phyloP scores from a whole-genome alignment of 1,140 invertebrate genomes.

The Lysiphlebus fabarum region DNA sequence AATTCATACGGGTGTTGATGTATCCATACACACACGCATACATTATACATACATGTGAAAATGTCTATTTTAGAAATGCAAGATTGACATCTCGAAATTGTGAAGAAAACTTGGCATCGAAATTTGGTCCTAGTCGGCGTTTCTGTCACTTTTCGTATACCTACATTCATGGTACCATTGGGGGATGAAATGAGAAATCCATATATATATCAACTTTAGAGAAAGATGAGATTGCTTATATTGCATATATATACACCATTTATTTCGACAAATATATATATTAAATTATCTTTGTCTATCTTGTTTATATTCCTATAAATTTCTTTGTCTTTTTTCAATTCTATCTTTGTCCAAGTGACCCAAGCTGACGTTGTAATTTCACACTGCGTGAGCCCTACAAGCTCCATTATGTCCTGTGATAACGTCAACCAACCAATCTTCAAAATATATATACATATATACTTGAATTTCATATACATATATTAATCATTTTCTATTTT shows the following conservation, averaged over 20 bases:
- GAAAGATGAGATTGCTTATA: no score
- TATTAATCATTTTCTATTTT: no score
- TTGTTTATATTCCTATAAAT: slow-evolving; percentile 9
- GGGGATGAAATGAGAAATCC: background rate
- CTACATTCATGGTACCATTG: no score
- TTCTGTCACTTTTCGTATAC: slow-evolving; percentile 12
- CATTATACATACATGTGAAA: no score
- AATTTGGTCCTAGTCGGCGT: slow-evolving; percentile 9
- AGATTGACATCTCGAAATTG: no score
- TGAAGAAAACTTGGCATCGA: no score
- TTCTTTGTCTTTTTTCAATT: slow-evolving; percentile 1
- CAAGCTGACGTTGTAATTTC: slow-evolving; percentile 42
- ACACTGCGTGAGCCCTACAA: slow-evolving; percentile 39
- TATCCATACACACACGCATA: no score
- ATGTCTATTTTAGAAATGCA: no score
- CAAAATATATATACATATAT: background rate
- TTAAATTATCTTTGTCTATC: no score
- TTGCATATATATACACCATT: slow-evolving; percentile 27
- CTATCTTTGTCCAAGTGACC: slow-evolving; percentile 31
- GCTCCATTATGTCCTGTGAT: slow-evolving; percentile 35
- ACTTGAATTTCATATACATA: no score
- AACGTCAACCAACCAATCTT: slow-evolving; percentile 24
- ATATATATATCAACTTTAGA: no score
- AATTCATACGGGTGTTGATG: no score
- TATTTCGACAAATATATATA: slow-evolving; percentile 31